Evolutionary conservation across 2,797 vertebrate species (phyloP).

Genomic region (Sebastes elongatus): DNA sequence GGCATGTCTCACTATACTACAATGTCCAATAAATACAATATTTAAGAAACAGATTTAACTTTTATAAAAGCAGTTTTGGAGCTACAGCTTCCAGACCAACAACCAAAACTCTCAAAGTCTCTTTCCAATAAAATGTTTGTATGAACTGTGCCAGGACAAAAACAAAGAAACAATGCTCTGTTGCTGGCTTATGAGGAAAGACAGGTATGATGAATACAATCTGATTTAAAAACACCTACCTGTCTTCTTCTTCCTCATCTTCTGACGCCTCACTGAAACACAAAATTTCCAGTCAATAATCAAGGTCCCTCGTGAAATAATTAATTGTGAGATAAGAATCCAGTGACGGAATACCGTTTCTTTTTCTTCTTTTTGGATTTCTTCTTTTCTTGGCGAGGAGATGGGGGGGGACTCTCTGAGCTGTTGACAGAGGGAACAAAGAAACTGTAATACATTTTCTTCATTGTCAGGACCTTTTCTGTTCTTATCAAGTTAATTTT

Average conservation of each 20-base stretch:
- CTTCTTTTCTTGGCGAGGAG: slow-evolving; percentile 80
- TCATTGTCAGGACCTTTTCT: neutral
- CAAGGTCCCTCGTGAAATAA: rapidly evolving
- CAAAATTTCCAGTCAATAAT: neutral
- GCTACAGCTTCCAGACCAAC: neutral
- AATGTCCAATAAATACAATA: neutral
- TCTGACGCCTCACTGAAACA: slow-evolving; percentile 77
- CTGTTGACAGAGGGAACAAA: slow-evolving; percentile 46
- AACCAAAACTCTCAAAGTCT: rapidly evolving
- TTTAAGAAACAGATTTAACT: neutral
- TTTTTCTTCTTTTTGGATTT: slow-evolving; percentile 83
- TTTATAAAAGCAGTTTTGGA: neutral
- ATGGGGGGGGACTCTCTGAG: slow-evolving; percentile 79
- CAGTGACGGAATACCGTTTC: slow-evolving; percentile 66
- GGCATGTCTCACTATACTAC: too few relatives aligned
- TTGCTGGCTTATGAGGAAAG: neutral
- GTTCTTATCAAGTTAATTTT: neutral
- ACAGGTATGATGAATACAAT: neutral
- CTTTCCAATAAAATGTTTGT: neutral
- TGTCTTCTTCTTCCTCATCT: slow-evolving; percentile 66
- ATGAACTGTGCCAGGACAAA: neutral
- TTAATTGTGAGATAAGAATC: rapidly evolving
- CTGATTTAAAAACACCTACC: slow-evolving; percentile 56
- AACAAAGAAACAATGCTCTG: neutral
- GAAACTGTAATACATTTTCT: neutral